Evolutionary conservation across 1,140 invertebrate species (phyloP).

Genomic region (Cyrtorhinus lividipennis): DNA sequence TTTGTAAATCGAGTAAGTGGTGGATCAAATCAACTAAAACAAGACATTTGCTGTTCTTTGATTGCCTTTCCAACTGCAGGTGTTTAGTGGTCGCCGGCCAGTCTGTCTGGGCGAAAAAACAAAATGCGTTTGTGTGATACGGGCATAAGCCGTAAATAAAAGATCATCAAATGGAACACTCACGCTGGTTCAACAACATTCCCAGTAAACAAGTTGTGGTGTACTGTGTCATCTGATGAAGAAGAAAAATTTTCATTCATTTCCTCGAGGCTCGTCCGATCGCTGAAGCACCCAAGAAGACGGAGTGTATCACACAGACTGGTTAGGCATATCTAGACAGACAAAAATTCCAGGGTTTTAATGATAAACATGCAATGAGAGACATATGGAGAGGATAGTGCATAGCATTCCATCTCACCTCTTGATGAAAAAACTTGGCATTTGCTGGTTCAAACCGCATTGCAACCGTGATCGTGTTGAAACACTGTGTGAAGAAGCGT

Average conservation of each 20-base stretch:
- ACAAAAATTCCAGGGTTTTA: neutral
- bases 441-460: conserved; percentile 99
- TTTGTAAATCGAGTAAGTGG: neutral
- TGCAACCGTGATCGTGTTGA: conserved; percentile 88
- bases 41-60: too few relatives aligned
- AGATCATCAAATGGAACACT: too few relatives aligned
- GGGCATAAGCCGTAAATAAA: too few relatives aligned
- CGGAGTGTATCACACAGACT: conserved; percentile 83
- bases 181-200: conserved; percentile 46
- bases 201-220: conserved; percentile 56
- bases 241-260: conserved; percentile 26
- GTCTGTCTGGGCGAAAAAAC: too few relatives aligned
- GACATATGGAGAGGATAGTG: neutral
- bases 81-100: neutral
- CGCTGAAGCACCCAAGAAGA: conserved; percentile 77
- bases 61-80: too few relatives aligned
- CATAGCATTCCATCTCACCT: conserved; percentile 41
- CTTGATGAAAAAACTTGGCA: conserved; percentile 93
- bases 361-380: neutral
- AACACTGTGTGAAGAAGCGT: conserved; percentile 73
- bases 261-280: conserved; percentile 37
- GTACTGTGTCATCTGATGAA: conserved; percentile 30
- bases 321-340: conserved; percentile 49
- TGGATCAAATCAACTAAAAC: neutral
- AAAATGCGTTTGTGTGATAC: too few relatives aligned